These are phyloP conservation scores for Sebastes glaucus DNA, from an alignment of 2,797 vertebrate genomes.

Conservation along the genomic window DNA sequence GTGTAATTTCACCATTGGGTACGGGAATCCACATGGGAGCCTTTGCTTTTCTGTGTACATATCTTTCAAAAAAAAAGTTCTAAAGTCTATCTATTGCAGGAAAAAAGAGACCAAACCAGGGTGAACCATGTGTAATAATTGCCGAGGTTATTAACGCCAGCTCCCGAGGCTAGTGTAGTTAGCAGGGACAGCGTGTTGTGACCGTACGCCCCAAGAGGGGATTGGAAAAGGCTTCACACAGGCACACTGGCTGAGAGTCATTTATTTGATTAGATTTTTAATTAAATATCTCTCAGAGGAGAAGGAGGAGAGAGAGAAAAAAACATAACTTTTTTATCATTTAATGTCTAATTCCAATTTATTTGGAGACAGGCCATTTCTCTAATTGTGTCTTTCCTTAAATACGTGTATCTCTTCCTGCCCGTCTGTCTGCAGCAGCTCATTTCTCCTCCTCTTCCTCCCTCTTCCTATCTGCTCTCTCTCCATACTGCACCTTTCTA, in stretches of 20 bases:
- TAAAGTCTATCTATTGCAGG: slow-evolving; percentile 32
- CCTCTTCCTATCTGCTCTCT: background rate
- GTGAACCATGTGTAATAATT: slow-evolving; percentile 59
- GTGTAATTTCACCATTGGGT: background rate
- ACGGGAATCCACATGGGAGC: background rate
- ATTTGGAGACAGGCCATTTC: slow-evolving; percentile 69
- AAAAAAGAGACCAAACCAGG: slow-evolving; percentile 51
- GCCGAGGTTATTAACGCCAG: slow-evolving; percentile 60
- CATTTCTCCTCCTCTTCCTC: slow-evolving; percentile 11
- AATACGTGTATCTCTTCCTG: slow-evolving; percentile 50
- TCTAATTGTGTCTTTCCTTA: slow-evolving; percentile 68
- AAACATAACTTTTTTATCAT: slow-evolving; percentile 65
- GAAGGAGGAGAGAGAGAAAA: slow-evolving; percentile 23
- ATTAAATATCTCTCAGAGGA: slow-evolving; percentile 78
- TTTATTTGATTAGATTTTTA: slow-evolving; percentile 83
- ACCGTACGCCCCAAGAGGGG: slow-evolving; percentile 65
- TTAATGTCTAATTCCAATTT: slow-evolving; percentile 77
- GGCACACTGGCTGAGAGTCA: slow-evolving; percentile 69
- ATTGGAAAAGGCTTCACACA: slow-evolving; percentile 68
- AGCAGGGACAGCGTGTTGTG: slow-evolving; percentile 72
- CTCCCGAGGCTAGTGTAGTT: slow-evolving; percentile 65
- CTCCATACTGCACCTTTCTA: slow-evolving; percentile 22
- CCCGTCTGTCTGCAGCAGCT: slow-evolving; percentile 27
- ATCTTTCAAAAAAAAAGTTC: slow-evolving; percentile 27
- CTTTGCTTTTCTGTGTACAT: background rate